Evolutionary conservation across 1,140 invertebrate species (phyloP).

Genomic region (Theocolax elegans): DNA sequence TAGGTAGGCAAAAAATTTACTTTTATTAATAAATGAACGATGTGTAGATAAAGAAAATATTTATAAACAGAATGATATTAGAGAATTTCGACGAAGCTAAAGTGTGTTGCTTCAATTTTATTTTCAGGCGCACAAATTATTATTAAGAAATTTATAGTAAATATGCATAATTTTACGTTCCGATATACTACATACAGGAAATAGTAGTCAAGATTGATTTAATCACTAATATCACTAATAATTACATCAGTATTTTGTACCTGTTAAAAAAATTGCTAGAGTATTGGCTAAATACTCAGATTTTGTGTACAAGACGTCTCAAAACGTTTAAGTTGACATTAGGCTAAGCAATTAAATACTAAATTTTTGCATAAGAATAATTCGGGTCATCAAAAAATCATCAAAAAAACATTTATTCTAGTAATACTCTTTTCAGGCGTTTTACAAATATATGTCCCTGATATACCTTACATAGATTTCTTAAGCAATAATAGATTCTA

Average conservation of each 20-base stretch:
- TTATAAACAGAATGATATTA: slow-evolving; percentile 35
- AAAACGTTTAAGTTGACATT: slow-evolving; percentile 19
- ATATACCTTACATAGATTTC: slow-evolving; percentile 21
- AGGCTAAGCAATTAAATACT: slow-evolving; percentile 11
- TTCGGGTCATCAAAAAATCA: slow-evolving; percentile 10
- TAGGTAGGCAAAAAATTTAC: slow-evolving; percentile 56
- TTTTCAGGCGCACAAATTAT: slow-evolving; percentile 33
- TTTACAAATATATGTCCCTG: slow-evolving; percentile 22
- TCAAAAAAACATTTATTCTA: slow-evolving; percentile 16
- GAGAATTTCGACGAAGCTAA: slow-evolving; percentile 26
- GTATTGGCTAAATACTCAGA: slow-evolving; percentile 35
- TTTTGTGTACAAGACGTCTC: slow-evolving; percentile 24
- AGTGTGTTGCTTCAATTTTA: slow-evolving; percentile 22
- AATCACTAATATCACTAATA: slow-evolving; percentile 17
- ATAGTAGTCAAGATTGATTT: slow-evolving; percentile 4
- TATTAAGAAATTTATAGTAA: slow-evolving; percentile 5
- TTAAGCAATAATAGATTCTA: slow-evolving; percentile 37
- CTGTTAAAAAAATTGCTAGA: slow-evolving; percentile 24
- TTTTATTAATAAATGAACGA: slow-evolving; percentile 45
- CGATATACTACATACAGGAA: slow-evolving; percentile 9
- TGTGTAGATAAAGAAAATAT: slow-evolving; percentile 29
- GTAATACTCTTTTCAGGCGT: slow-evolving; percentile 35
- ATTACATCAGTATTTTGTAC: slow-evolving; percentile 38
- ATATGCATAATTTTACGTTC: too few species aligned
- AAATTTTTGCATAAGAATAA: slow-evolving; percentile 15